Conservation (phyloP, 2,888 invertebrate species). For the Rhynchonema sp. region DNA sequence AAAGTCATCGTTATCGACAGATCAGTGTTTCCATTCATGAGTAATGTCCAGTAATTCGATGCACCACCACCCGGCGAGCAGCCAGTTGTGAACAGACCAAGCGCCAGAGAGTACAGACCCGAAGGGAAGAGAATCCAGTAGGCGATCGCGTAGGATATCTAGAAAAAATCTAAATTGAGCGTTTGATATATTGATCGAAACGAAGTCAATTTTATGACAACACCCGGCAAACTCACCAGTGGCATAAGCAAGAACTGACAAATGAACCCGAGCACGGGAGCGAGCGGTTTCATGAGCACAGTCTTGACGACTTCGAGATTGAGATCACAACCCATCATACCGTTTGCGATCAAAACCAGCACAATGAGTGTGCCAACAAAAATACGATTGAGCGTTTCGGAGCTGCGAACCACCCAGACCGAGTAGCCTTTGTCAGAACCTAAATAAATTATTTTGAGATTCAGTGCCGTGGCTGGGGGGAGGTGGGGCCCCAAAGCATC, state of each 20-base stretch:
- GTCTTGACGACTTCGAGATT: constrained; percentile 19
- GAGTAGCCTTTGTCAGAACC: too few relatives aligned
- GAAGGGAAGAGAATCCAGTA: constrained; percentile 16
- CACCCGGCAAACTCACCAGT: constrained; percentile 22
- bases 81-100: constrained; percentile 34
- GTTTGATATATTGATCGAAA: not conserved
- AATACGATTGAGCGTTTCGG: constrained; percentile 11
- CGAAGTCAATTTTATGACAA: not conserved
- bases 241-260: constrained; percentile 39
- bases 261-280: constrained; percentile 34
- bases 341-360: constrained; percentile 21
- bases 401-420: not conserved
- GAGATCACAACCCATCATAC: constrained; percentile 26
- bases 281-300: constrained; percentile 33
- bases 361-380: constrained; percentile 20
- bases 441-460: too few relatives aligned
- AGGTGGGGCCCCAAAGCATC: too few relatives aligned
- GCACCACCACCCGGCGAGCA: constrained; percentile 51
- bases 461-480: too few relatives aligned
- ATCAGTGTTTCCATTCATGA: constrained; percentile 74
- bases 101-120: constrained; percentile 19
- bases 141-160: constrained; percentile 23
- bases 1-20: constrained; percentile 87
- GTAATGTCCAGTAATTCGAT: constrained; percentile 82
- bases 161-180: too few relatives aligned